phyloP scores from a whole-genome alignment of 2,797 vertebrate species.

The Bradypodion pumilum region DNA sequence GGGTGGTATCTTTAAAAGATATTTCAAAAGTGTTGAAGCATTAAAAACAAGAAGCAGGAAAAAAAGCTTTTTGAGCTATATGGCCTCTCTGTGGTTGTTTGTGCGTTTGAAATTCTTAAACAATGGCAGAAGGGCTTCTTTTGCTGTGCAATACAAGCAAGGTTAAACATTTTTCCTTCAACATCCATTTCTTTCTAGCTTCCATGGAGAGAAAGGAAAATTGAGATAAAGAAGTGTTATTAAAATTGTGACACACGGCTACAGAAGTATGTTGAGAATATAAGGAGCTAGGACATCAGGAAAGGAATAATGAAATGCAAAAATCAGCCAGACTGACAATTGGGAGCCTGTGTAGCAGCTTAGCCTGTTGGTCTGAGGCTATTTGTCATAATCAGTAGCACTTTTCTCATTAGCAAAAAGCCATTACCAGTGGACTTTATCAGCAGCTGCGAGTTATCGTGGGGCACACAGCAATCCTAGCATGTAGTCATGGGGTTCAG shows the following conservation, averaged over 20 bases:
- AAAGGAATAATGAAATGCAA: slow-evolving; percentile 89
- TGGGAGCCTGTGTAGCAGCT: slow-evolving; percentile 90
- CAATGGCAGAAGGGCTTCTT: slow-evolving; percentile 66
- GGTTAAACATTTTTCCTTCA: slow-evolving; percentile 73
- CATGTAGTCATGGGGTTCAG: slow-evolving; percentile 75
- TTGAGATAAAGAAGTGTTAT: slow-evolving; percentile 85
- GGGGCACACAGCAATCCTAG: slow-evolving; percentile 82
- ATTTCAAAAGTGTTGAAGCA: slow-evolving; percentile 44
- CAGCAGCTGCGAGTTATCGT: slow-evolving; percentile 88
- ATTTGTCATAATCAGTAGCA: slow-evolving; percentile 95
- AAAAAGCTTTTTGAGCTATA: slow-evolving; percentile 49
- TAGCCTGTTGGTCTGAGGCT: slow-evolving; percentile 93
- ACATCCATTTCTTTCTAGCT: slow-evolving; percentile 74
- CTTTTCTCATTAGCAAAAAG: slow-evolving; percentile 98
- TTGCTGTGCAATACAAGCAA: slow-evolving; percentile 31
- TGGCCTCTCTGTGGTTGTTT: slow-evolving; percentile 57
- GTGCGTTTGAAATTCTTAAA: slow-evolving; percentile 67
- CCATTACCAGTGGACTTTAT: slow-evolving; percentile 95
- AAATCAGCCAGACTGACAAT: slow-evolving; percentile 86
- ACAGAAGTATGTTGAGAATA: slow-evolving; percentile 73
- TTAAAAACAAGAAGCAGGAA: slow-evolving; percentile 31
- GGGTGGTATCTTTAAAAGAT: slow-evolving; percentile 14
- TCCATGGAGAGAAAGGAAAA: slow-evolving; percentile 74
- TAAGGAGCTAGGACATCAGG: slow-evolving; percentile 80
- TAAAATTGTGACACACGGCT: slow-evolving; percentile 81